phyloP scores from a whole-genome alignment of 2,888 invertebrate genomes.

The Dynastes grantii region DNA sequence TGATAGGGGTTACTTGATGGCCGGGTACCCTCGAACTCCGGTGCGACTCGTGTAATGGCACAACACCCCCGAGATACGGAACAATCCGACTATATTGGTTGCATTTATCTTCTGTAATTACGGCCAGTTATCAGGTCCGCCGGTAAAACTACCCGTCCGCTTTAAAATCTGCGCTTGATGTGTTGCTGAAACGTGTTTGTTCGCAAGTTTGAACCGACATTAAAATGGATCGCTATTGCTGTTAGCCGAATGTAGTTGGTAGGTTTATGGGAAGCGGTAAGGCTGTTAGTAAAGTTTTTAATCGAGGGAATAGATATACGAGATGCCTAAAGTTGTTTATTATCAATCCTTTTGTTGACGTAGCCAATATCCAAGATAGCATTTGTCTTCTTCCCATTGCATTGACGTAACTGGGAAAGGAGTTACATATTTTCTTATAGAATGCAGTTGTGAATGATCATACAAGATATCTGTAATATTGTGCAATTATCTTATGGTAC shows the following conservation, averaged over 20 bases:
- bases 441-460: too few relatives aligned
- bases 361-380: too few relatives aligned
- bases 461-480: too few relatives aligned
- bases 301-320: not conserved
- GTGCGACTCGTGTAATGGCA: conserved; percentile 53
- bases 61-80: conserved; percentile 53
- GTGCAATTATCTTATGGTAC: too few relatives aligned
- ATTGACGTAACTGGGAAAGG: too few relatives aligned
- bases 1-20: conserved; percentile 59
- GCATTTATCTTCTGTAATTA: conserved; percentile 55
- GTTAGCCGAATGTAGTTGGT: not conserved
- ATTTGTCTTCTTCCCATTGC: too few relatives aligned
- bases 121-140: conserved; percentile 49
- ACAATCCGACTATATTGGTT: conserved; percentile 54
- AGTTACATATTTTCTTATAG: too few relatives aligned
- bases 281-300: not conserved
- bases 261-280: not conserved
- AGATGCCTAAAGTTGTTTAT: too few relatives aligned
- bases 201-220: conserved; percentile 30
- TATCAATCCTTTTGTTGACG: too few relatives aligned
- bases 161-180: conserved; percentile 39
- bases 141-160: conserved; percentile 30
- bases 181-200: conserved; percentile 29
- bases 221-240: conserved; percentile 26
- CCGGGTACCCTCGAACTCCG: conserved; percentile 52